Conservation (phyloP, 2,888 invertebrate genomes). For the Drosophila rellima region DNA sequence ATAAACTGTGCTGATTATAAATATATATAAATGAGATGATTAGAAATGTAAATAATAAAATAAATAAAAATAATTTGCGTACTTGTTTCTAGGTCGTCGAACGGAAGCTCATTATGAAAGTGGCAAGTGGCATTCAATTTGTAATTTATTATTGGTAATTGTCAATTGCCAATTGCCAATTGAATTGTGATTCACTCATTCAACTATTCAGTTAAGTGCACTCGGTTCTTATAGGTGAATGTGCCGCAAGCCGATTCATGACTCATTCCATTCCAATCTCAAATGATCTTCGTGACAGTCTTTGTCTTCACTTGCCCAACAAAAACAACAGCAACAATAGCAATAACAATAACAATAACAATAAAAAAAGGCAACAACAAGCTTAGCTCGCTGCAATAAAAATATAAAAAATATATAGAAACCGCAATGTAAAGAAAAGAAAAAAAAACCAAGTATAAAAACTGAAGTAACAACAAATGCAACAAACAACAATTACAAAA, state of each 20-base stretch:
- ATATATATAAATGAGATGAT: no score
- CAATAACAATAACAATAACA: constrained; percentile 7
- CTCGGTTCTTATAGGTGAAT: constrained; percentile 18
- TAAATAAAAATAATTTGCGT: no score
- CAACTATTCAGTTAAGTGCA: constrained; percentile 1
- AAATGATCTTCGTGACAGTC: constrained; percentile 22
- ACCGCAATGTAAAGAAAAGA: constrained; percentile 16
- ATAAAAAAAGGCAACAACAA: constrained; percentile 17
- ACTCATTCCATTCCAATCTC: constrained; percentile 17
- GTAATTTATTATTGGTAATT: background rate
- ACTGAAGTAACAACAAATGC: constrained; percentile 45
- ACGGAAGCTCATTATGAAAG: background rate
- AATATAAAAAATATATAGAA: constrained; percentile 16
- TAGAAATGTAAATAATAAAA: background rate
- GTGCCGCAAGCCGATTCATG: constrained; percentile 6
- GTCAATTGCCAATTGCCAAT: background rate
- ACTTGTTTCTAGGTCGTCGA: background rate
- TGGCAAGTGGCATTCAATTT: background rate
- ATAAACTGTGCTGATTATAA: no score
- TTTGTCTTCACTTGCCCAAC: constrained; percentile 29
- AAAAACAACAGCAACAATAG: constrained; percentile 3
- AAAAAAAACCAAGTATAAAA: no score
- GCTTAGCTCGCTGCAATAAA: constrained; percentile 14
- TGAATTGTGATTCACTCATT: constrained; percentile 16
- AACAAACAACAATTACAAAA: constrained; percentile 74